A percentile compares a stretch with the other conserved stretches of the same genome.
Evolutionary conservation across 2,113 vertebrate genomes (phyloP).

Genomic region (Anoura caudifer): DNA sequence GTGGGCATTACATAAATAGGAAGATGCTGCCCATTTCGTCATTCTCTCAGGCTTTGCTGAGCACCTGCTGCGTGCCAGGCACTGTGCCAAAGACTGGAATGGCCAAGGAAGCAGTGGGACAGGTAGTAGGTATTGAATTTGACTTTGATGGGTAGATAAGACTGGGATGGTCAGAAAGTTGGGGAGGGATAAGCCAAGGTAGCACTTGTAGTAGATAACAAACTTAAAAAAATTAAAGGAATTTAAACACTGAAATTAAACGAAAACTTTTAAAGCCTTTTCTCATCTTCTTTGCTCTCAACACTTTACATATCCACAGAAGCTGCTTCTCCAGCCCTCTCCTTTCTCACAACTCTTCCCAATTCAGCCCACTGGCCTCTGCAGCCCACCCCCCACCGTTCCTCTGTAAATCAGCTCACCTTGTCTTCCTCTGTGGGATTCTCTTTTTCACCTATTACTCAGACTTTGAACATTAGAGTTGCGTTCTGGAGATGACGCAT

Average conservation of each 20-base stretch:
- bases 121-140: background rate
- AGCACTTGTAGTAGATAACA: background rate
- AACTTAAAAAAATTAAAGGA: background rate
- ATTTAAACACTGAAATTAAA: background rate
- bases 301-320: fast-evolving
- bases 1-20: background rate
- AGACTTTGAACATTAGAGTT: background rate
- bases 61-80: background rate
- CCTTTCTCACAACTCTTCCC: background rate
- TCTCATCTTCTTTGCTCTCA: background rate
- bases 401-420: background rate
- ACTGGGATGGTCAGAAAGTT: background rate
- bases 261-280: background rate
- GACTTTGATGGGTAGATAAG: background rate
- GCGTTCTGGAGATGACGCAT: background rate
- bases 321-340: background rate
- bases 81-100: background rate
- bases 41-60: background rate
- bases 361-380: background rate
- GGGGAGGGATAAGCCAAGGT: background rate
- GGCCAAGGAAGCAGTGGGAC: background rate
- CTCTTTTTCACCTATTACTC: background rate
- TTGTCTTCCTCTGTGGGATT: background rate
- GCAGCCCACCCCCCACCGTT: background rate
- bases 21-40: background rate